These are phyloP conservation scores for Periphyllus acericola DNA, from an alignment of 2,888 invertebrate genomes.

Conservation along the genomic window DNA sequence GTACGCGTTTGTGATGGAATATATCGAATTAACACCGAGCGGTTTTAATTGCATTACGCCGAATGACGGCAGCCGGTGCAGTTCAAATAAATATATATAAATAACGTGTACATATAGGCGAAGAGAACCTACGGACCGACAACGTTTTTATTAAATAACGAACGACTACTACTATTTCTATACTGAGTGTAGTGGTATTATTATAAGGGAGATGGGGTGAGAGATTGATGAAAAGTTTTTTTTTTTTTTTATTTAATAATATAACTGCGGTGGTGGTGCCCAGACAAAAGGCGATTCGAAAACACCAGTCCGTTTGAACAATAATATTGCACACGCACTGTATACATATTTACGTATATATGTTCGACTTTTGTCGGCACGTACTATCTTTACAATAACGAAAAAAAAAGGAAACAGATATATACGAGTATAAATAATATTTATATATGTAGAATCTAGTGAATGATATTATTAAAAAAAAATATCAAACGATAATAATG, in stretches of 20 bases:
- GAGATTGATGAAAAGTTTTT: constrained; percentile 10
- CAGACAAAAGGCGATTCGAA: background rate
- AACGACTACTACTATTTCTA: background rate
- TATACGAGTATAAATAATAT: background rate
- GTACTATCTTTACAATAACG: background rate
- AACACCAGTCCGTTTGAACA: background rate
- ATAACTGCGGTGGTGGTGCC: background rate
- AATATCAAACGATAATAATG: background rate
- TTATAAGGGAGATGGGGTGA: background rate
- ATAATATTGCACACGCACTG: background rate
- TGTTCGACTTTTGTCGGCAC: background rate
- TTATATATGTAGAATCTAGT: background rate
- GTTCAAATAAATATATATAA: background rate
- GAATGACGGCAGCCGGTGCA: constrained; percentile 7
- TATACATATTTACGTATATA: background rate
- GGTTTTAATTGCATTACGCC: constrained; percentile 22
- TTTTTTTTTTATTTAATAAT: constrained; percentile 4
- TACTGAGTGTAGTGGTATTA: background rate
- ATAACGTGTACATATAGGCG: background rate
- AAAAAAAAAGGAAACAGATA: background rate
- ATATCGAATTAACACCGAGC: constrained; percentile 9
- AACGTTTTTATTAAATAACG: constrained; percentile 14
- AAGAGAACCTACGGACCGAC: background rate
- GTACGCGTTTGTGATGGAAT: background rate
- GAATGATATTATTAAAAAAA: background rate